These are phyloP conservation scores for Prunella himalayana DNA, from an alignment of 2,113 vertebrate species.

Conservation along the genomic window DNA sequence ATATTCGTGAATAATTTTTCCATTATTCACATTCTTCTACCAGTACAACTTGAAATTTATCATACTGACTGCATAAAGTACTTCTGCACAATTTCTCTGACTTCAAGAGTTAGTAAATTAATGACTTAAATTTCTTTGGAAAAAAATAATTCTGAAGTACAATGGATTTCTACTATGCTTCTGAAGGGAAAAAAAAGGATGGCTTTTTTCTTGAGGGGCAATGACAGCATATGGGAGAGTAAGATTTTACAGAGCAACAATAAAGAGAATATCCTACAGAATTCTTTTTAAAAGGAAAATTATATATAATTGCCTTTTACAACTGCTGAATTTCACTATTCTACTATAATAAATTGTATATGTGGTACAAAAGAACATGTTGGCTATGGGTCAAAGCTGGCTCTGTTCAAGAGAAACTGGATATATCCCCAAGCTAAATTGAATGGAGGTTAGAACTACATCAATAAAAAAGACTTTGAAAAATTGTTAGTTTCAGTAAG, in stretches of 20 bases:
- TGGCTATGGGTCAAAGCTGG: neutral
- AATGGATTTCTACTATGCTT: neutral
- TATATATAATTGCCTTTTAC: neutral
- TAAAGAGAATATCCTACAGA: neutral
- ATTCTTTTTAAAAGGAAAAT: neutral
- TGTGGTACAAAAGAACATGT: neutral
- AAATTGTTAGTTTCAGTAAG: neutral
- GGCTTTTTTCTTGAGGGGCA: neutral
- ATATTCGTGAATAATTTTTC: neutral
- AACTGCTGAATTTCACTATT: neutral
- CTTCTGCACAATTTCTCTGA: neutral
- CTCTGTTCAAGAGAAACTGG: neutral
- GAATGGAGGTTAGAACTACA: neutral
- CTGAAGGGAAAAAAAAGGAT: neutral
- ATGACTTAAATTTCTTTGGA: neutral
- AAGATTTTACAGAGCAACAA: neutral
- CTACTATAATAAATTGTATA: neutral
- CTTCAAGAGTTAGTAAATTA: slow-evolving; percentile 29
- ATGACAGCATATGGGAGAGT: neutral
- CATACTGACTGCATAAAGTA: neutral
- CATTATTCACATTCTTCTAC: slow-evolving; percentile 17
- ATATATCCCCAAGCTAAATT: neutral
- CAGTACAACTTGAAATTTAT: slow-evolving; percentile 23
- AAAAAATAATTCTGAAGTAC: neutral
- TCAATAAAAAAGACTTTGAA: neutral